Base-by-base conservation (phyloP, 1,140 invertebrate species). In the Drosophila asahinai region DNA sequence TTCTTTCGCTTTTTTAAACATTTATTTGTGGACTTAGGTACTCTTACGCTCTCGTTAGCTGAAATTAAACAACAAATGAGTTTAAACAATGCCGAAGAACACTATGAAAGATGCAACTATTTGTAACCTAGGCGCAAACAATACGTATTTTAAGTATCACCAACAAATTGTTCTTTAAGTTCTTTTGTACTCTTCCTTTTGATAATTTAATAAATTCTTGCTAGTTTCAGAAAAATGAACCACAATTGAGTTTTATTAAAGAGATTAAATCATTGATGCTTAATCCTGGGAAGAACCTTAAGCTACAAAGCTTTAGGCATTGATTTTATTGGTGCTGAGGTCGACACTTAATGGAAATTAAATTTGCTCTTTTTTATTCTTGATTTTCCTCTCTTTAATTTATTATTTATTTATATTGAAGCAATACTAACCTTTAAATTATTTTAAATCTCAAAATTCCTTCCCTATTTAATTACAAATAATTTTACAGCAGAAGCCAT, bases 111-210 rank as follows among this genome's bases (percentile, higher is more conserved):
- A 65, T 66, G 33, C 15, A 62, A 66, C 22, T 51, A 61, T 40
- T 72, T 52, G 40, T 49, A 60, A 43, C 45, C 49, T 45, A 80
- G 15, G 8, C 60, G 61, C 67, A 72, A 47, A 76, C 19, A 43
- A 45, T 57, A 57, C 52, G 38, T 68, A 48, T 40, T 25, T 77
- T 83, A 19, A 68, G 63, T 57, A 80, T 63, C 42, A 27, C 19
- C 48, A 54, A 67, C 61, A 71, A 84, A 77, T 73, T 63, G 51
- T 80, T 77, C 49, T 77, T 80, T 87, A 80, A 83, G 80, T 77
- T 83, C 71, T 82, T 77, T 78, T 86, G 64, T 86, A 86, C 83
- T 71, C 63, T 63, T 36, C 45, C 68, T 72, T 84, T 78, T 76
- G 25, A 80, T 83, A 83, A 78, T 75, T 78, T 51, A 81, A 87